A percentile compares a stretch with the other conserved stretches of the same genome.
These are phyloP conservation scores for Gallinago jamesoni DNA, from an alignment of 2,113 vertebrate species.

Conservation along the genomic window DNA sequence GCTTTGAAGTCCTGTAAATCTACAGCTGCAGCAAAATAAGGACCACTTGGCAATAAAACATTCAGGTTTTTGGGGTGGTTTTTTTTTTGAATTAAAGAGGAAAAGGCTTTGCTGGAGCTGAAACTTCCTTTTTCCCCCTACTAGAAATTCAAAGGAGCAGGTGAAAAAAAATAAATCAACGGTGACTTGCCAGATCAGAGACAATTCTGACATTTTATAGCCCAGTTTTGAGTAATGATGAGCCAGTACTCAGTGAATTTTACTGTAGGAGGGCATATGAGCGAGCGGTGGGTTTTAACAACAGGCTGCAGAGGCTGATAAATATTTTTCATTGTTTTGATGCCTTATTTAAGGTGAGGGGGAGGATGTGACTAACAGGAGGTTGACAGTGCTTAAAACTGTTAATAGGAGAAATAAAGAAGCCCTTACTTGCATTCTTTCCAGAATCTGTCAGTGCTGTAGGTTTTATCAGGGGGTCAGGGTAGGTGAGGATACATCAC, in stretches of 20 bases:
- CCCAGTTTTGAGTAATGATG: neutral
- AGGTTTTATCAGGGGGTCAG: neutral
- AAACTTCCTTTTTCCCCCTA: neutral
- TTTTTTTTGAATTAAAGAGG: neutral
- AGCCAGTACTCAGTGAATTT: neutral
- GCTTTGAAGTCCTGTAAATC: conserved; percentile 49
- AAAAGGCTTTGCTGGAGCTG: neutral
- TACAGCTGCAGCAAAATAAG: conserved; percentile 15
- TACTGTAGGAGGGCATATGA: neutral
- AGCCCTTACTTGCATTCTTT: neutral
- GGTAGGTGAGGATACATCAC: neutral
- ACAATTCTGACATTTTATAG: neutral
- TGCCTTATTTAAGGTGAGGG: neutral
- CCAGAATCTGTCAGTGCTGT: neutral
- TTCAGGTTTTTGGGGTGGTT: neutral
- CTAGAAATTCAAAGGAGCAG: neutral
- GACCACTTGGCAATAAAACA: conserved; percentile 1
- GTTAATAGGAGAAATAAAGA: neutral
- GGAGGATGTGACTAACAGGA: neutral
- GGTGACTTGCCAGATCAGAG: neutral
- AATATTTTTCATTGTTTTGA: neutral
- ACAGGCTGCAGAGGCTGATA: neutral
- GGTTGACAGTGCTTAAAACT: neutral
- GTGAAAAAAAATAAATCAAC: neutral
- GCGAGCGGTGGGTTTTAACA: neutral